Base-by-base conservation (phyloP, 2,888 invertebrate genomes). In the Microctonus aethiopoides region DNA sequence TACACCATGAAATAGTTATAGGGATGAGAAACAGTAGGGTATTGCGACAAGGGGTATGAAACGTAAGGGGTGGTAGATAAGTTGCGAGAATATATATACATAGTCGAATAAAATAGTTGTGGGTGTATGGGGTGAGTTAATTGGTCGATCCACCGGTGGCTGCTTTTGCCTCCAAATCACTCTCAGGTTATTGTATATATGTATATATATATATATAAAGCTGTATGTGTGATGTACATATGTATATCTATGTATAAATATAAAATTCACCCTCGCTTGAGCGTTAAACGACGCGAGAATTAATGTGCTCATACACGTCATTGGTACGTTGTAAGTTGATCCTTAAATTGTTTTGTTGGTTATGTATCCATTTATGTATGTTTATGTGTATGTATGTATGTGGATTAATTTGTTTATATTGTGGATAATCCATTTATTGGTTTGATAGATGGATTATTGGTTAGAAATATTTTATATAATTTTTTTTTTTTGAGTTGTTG, bases 91-190 rank as follows among this genome's bases (percentile, higher is more conserved):
- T 10, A 54, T 54, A 54, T 54, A 54, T 56, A 34, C 41, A 10
- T 29, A 13, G 11, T 9, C 16, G 36, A 2, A 29, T 26, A 62
- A 32, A 62, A 39, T 32, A 11, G 13, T 11, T 36, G 26, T 46
- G 46, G 22, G 41, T 22, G 46, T 46, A 20, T n/a, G 56, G 67
- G 68, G 72, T 71, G 72, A 78, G 73, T 77, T 79, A 79, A 78
- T 79, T 78, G 77, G 68, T 63, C 61, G 62, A 64, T 68, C 70
- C 56, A 72, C 70, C 63, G 68, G 61, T 54, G 39, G 62, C 62
- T 67, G 57, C 57, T n/a, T n/a, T 34, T 39, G 54, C 56, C 26
- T 67, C 26, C 5, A 46, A 32, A 60, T 46, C 26, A 22, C 32
- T 39, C 46, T 59, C 59, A 34, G n/a, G n/a, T 29, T 29, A 7